These are phyloP conservation scores for Chloroclysta siterata DNA, from an alignment of 2,888 invertebrate genomes.

Conservation along the genomic window DNA sequence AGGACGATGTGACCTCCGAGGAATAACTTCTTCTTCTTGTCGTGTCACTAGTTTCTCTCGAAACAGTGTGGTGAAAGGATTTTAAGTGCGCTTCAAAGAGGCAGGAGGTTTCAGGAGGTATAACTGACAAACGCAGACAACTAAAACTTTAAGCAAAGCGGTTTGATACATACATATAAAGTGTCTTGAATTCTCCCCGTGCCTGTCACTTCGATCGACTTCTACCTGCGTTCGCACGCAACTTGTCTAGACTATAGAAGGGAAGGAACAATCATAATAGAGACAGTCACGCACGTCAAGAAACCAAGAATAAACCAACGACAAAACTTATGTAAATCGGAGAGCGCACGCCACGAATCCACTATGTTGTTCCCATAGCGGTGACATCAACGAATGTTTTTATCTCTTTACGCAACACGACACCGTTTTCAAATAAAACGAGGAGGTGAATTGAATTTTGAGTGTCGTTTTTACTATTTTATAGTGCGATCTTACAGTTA, in stretches of 20 bases:
- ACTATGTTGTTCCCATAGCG: conserved; percentile 59
- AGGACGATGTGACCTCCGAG: too few relatives aligned
- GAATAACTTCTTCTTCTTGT: too few relatives aligned
- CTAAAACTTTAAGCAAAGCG: neutral
- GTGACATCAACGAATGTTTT: conserved; percentile 51
- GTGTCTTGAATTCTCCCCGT: neutral
- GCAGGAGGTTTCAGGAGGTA: too few relatives aligned
- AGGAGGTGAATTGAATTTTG: conserved; percentile 71
- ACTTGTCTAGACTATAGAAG: conserved; percentile 8
- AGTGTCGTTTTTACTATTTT: conserved; percentile 59
- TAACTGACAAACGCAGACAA: neutral
- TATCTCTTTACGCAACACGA: conserved; percentile 58
- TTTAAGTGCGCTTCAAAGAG: too few relatives aligned
- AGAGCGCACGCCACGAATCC: conserved; percentile 40
- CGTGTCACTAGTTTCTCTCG: too few relatives aligned
- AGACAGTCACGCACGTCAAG: conserved; percentile 20
- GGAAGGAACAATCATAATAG: neutral
- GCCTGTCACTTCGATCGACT: neutral
- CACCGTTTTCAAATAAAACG: conserved; percentile 58
- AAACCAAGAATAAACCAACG: conserved; percentile 29
- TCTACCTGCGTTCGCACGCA: conserved; percentile 2
- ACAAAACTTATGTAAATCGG: conserved; percentile 43
- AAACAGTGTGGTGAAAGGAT: too few relatives aligned
- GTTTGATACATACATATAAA: neutral
- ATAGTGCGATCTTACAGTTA: conserved; percentile 71